phyloP scores from a whole-genome alignment of 2,113 vertebrate genomes.

The Piaya cayana region DNA sequence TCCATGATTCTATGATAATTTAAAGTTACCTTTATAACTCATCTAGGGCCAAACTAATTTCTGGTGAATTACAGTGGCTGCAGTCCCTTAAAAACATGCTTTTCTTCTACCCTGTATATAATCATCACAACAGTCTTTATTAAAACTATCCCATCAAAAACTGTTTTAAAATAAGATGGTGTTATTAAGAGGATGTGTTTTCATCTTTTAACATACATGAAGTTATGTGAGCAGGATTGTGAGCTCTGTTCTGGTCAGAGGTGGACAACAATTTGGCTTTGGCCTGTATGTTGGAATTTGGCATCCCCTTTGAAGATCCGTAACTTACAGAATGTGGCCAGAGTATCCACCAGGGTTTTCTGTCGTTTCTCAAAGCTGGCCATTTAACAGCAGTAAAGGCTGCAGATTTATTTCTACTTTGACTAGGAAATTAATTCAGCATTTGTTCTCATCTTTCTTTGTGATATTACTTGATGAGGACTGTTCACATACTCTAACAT shows the following conservation, averaged over 20 bases:
- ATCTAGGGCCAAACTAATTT: background rate
- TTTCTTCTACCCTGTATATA: background rate
- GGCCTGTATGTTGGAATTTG: background rate
- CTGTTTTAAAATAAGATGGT: background rate
- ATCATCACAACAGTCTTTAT: conserved; percentile 5
- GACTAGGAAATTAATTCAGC: background rate
- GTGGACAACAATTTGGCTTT: background rate
- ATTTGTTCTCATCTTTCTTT: background rate
- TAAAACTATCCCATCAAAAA: conserved; percentile 23
- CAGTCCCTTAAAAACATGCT: background rate
- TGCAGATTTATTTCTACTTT: background rate
- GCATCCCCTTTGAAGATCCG: background rate
- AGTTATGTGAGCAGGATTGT: background rate
- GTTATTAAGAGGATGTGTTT: conserved; percentile 26
- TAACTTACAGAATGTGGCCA: background rate
- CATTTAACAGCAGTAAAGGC: background rate
- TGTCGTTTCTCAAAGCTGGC: background rate
- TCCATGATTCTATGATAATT: too few relatives aligned
- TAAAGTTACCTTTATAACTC: background rate
- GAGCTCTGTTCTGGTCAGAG: background rate
- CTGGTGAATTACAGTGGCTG: conserved; percentile 16
- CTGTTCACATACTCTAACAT: background rate
- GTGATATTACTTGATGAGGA: background rate
- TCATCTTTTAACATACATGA: background rate
- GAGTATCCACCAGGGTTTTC: background rate